Evolutionary conservation across 2,888 invertebrate species (phyloP), one percentile per base, ranked within the genome.

Genomic region (Clanis bilineata): DNA sequence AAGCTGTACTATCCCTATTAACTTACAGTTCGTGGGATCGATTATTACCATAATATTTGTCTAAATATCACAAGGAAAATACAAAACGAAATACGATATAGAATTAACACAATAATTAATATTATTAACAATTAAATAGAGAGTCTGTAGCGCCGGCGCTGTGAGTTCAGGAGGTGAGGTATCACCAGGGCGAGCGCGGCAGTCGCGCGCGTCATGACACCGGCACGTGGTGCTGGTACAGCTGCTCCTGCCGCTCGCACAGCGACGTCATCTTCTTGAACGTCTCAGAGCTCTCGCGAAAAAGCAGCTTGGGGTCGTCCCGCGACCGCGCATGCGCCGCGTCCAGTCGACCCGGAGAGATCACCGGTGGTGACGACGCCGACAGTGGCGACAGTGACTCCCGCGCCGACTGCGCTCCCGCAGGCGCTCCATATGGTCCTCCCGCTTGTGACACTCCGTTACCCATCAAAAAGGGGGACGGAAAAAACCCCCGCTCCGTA

Each of bases 41-140:
- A 84, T 84, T 76, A 84, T 90, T 87, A 89, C 81, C 80, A 89
- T 89, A 79, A 86, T 90, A 90, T 87, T 92, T 90, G 86, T 91
- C 91, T 92, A 92, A 87, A 91, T 92, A 92, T 92, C 92, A 92
- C 92, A 92, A 92, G 90, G 86, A 90, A 73, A 90, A 90, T 91
- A 91, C 89, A 90, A 91, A 91, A 90, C 89, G 88, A 90, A 91
- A 90, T 91, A 91, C 82, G 85, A 84, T 84, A 90, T 89, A 92
- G 88, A 86, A 85, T 88, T 89, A 90, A 90, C 87, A 88, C 88
- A 88, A 86, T 90, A 88, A 86, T 90, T 86, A 89, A 89, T 82
- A 90, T 85, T 90, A 91, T 88, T 89, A 91, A 91, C 91, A 90
- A 88, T 90, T 86, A 87, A 86, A 86, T 90, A 86, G 86, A 88